These are phyloP conservation scores for Pantherophis vulpinus DNA, from an alignment of 2,797 vertebrate genomes.

Conservation along the genomic window DNA sequence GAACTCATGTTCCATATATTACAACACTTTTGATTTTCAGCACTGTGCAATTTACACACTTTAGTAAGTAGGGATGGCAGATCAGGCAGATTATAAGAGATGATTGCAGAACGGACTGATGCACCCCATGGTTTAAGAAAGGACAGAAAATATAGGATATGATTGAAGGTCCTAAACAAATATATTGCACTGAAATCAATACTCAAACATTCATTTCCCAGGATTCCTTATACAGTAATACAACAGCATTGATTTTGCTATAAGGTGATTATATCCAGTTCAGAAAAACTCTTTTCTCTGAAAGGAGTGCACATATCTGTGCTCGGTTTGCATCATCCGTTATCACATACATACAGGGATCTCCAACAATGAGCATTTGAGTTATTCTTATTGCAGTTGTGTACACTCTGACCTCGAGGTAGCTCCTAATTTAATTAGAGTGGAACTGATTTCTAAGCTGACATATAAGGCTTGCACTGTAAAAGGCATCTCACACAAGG, in stretches of 20 bases:
- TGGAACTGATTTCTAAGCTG: neutral
- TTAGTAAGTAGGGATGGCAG: neutral
- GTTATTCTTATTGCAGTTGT: neutral
- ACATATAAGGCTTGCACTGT: neutral
- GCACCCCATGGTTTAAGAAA: neutral
- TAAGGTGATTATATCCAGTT: neutral
- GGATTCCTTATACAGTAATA: neutral
- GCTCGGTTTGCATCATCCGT: neutral
- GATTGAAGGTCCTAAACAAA: neutral
- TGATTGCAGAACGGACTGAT: neutral
- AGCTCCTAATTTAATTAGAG: neutral
- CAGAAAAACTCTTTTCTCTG: neutral
- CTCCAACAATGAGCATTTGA: neutral
- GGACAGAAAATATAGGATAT: neutral
- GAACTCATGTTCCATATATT: slow-evolving; percentile 37
- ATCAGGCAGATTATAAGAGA: neutral
- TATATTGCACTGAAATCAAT: neutral
- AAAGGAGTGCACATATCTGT: neutral
- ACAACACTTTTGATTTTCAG: slow-evolving; percentile 32
- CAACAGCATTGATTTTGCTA: neutral
- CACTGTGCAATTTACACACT: neutral
- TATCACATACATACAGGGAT: neutral
- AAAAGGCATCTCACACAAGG: slow-evolving; percentile 29
- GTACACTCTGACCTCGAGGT: neutral
- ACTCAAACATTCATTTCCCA: neutral